phyloP scores from a whole-genome alignment of 2,888 invertebrate genomes.

The Hirtodrosophila cameraria region DNA sequence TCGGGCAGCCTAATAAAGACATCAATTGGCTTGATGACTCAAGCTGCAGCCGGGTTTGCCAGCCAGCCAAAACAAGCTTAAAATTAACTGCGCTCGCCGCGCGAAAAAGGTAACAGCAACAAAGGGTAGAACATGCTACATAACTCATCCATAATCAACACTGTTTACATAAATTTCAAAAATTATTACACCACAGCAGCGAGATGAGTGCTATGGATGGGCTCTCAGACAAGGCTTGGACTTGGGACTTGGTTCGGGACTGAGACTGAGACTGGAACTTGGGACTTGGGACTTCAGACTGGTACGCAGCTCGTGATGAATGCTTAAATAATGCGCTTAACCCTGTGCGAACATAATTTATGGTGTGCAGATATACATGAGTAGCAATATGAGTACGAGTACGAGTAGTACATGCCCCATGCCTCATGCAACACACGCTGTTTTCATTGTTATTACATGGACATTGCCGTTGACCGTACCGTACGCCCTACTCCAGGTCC shows the following conservation, averaged over 20 bases:
- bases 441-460: slow-evolving; percentile 77
- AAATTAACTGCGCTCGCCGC: slow-evolving; percentile 68
- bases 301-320: slow-evolving; percentile 70
- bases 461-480: slow-evolving; percentile 71
- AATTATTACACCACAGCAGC: slow-evolving; percentile 73
- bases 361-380: slow-evolving; percentile 79
- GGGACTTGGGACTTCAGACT: slow-evolving; percentile 2
- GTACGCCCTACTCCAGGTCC: slow-evolving; percentile 36
- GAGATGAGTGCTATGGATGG: slow-evolving; percentile 35
- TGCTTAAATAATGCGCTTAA: slow-evolving; percentile 81
- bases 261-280: slow-evolving; percentile 14
- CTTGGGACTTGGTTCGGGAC: not conserved
- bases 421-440: slow-evolving; percentile 63
- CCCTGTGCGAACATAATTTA: slow-evolving; percentile 82
- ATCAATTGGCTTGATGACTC: slow-evolving; percentile 73
- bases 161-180: slow-evolving; percentile 79
- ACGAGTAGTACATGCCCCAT: slow-evolving; percentile 14
- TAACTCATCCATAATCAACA: slow-evolving; percentile 80
- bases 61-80: slow-evolving; percentile 71
- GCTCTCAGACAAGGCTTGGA: slow-evolving; percentile 1
- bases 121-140: slow-evolving; percentile 72
- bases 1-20: slow-evolving; percentile 67
- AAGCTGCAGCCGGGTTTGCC: slow-evolving; percentile 41
- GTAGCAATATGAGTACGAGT: slow-evolving; percentile 42
- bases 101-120: slow-evolving; percentile 56